Conservation (phyloP, 2,888 invertebrate species). For the Lepidocyrtinus sp. region DNA sequence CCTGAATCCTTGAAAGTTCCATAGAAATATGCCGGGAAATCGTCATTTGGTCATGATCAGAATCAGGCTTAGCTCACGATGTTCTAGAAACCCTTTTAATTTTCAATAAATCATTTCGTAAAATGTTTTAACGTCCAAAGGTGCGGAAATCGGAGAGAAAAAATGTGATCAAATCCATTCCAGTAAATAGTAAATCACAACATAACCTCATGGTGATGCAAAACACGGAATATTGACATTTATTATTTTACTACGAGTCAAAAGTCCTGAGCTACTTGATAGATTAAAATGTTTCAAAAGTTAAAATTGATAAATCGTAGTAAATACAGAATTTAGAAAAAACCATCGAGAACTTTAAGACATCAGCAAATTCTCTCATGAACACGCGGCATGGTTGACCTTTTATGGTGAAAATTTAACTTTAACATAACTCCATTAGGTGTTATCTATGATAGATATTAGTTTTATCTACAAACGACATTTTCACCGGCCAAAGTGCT, state of each 20-base stretch:
- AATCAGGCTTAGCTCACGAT: too few species aligned
- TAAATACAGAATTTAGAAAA: background rate
- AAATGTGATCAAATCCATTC: background rate
- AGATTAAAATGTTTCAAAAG: background rate
- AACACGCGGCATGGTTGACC: constrained; percentile 41
- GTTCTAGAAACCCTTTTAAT: too few species aligned
- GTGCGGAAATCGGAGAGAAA: background rate
- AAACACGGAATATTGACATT: background rate
- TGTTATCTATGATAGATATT: background rate
- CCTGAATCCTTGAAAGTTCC: too few species aligned
- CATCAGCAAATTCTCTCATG: constrained; percentile 31
- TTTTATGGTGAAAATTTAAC: constrained; percentile 13
- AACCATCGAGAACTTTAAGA: background rate
- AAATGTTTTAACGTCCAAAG: constrained; percentile 6
- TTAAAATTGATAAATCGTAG: background rate
- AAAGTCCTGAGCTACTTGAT: background rate
- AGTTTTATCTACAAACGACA: background rate
- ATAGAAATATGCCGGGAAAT: too few species aligned
- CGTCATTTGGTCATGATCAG: too few species aligned
- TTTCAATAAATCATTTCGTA: too few species aligned
- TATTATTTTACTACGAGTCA: too few species aligned
- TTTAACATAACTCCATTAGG: background rate
- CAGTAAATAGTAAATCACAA: too few species aligned
- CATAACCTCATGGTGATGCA: background rate
- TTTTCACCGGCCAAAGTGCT: constrained; percentile 33